A percentile compares a stretch with the other conserved stretches of the same genome.
Evolutionary conservation across 2,888 invertebrate genomes (phyloP).

Genomic region (Agrochola macilenta): DNA sequence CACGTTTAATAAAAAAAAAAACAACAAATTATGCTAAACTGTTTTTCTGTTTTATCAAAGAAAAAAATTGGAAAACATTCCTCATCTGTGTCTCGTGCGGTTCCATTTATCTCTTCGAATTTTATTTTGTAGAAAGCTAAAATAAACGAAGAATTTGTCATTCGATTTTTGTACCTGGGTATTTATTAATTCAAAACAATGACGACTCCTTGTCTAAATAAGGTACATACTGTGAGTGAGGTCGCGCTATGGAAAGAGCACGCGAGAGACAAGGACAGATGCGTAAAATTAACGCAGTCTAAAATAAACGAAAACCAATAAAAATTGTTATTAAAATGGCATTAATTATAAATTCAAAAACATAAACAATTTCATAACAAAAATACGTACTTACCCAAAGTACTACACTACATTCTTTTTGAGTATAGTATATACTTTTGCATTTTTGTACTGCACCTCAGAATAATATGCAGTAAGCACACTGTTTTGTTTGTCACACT

Average conservation of each 20-base stretch:
- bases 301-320: background rate
- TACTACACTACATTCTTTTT: background rate
- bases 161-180: too few relatives aligned
- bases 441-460: conserved; percentile 2
- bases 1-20: background rate
- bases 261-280: background rate
- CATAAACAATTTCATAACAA: background rate
- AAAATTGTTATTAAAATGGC: background rate
- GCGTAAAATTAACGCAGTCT: background rate
- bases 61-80: background rate
- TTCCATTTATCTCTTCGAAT: background rate
- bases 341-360: background rate
- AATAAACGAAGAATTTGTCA: background rate
- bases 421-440: background rate
- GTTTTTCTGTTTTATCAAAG: background rate
- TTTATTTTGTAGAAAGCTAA: background rate
- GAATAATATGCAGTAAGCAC: too few relatives aligned
- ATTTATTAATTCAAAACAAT: too few relatives aligned
- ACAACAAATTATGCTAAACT: background rate
- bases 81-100: too few relatives aligned
- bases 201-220: too few relatives aligned
- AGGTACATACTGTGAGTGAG: too few relatives aligned
- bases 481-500: conserved; percentile 1
- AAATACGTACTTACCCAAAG: conserved; percentile 19
- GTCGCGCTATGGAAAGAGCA: background rate